Evolutionary conservation across 2,888 invertebrate species (phyloP).

Genomic region (Tipula vernalis): DNA sequence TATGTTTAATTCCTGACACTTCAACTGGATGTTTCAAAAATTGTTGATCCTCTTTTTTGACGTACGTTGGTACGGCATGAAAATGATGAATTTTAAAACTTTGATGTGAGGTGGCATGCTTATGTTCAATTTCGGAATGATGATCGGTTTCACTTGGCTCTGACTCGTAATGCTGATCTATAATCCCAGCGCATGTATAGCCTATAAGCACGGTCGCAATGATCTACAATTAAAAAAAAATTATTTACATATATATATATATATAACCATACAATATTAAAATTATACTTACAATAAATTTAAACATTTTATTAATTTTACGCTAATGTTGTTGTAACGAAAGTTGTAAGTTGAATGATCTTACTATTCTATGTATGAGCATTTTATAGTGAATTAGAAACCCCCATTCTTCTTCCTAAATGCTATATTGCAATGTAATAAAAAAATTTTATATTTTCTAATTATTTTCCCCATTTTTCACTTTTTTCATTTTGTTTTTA

Average conservation of each 20-base stretch:
- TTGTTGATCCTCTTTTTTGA: constrained; percentile 54
- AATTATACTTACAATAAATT: constrained; percentile 15
- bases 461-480: neutral
- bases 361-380: neutral
- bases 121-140: constrained; percentile 48
- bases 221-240: neutral
- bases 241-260: neutral
- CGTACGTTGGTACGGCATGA: constrained; percentile 55
- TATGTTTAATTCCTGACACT: constrained; percentile 47
- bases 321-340: neutral
- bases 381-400: neutral
- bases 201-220: neutral
- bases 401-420: neutral
- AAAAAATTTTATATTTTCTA: neutral
- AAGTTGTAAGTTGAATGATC: neutral
- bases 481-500: neutral
- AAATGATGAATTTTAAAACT: constrained; percentile 57
- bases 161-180: constrained; percentile 18
- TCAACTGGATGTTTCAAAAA: constrained; percentile 50
- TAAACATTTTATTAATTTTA: constrained; percentile 14
- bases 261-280: neutral
- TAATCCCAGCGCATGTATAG: constrained; percentile 14
- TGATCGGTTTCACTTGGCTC: constrained; percentile 39
- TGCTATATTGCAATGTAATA: neutral
- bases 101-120: constrained; percentile 56